Conservation (phyloP, 2,797 vertebrate species). For the Tenualosa thibaudeaui region DNA sequence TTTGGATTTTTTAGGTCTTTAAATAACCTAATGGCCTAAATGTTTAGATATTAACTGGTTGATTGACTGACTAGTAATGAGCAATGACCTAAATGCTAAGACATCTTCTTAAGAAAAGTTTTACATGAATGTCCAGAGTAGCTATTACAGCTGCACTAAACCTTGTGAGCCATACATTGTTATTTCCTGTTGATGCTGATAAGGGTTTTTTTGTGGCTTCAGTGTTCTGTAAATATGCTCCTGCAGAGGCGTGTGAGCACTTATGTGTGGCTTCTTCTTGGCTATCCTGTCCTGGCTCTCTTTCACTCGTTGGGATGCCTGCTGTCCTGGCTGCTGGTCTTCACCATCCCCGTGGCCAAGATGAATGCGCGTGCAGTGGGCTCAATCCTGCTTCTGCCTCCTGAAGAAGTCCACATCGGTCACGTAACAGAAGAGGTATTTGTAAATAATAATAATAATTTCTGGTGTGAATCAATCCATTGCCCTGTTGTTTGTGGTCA, state of each 20-base stretch:
- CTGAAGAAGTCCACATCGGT: conserved; percentile 67
- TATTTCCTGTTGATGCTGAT: background rate
- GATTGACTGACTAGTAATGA: too few relatives aligned
- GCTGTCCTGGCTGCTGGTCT: conserved; percentile 76
- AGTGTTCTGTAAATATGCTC: background rate
- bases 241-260: conserved; percentile 64
- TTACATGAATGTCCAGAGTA: background rate
- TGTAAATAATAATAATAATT: background rate
- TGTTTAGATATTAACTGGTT: too few relatives aligned
- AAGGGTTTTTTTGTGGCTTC: background rate
- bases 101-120: background rate
- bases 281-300: conserved; percentile 69
- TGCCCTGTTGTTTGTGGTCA: too few relatives aligned
- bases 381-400: conserved; percentile 73
- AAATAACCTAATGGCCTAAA: too few relatives aligned
- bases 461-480: too few relatives aligned
- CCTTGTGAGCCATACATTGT: background rate
- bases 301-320: conserved; percentile 77
- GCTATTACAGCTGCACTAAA: background rate
- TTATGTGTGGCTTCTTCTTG: conserved; percentile 75
- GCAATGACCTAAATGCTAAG: too few relatives aligned
- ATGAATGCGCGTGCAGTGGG: conserved; percentile 70
- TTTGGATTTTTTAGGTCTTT: background rate
- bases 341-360: conserved; percentile 82
- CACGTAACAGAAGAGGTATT: conserved; percentile 65